Conservation (phyloP, 2,797 vertebrate species). For the Tokudaia tokunoshimensis region DNA sequence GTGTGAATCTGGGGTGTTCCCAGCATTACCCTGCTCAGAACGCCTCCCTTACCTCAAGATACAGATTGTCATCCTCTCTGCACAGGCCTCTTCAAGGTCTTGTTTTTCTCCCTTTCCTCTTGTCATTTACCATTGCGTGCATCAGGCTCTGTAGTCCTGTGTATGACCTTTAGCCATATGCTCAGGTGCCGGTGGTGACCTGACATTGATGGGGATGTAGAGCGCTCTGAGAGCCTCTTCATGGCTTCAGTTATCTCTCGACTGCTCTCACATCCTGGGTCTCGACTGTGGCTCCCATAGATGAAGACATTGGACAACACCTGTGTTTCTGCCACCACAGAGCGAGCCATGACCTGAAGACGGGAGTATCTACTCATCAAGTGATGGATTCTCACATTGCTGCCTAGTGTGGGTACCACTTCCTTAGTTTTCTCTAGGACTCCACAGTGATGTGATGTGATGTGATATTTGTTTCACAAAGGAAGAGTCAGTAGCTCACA, state of each 20-base stretch:
- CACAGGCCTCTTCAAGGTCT: background rate
- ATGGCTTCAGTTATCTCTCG: accelerated
- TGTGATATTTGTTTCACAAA: background rate
- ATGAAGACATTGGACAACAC: background rate
- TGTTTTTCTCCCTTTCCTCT: background rate
- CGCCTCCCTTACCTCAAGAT: accelerated
- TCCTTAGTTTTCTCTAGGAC: background rate
- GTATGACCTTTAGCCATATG: accelerated
- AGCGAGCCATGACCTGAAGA: background rate
- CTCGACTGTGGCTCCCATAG: background rate
- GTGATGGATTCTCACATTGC: background rate
- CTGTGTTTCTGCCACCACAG: background rate
- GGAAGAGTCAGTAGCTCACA: background rate
- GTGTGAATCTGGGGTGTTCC: background rate
- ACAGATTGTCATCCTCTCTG: accelerated
- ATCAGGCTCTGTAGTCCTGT: background rate
- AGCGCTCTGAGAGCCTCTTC: accelerated
- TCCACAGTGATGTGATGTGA: accelerated
- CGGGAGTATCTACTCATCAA: background rate
- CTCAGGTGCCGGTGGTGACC: background rate
- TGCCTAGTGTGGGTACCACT: background rate
- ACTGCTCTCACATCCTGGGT: background rate
- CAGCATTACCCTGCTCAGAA: background rate
- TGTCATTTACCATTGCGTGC: background rate
- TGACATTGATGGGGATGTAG: too few relatives aligned